Conservation (phyloP, 2,797 vertebrate genomes). For the Chaunax sp. region DNA sequence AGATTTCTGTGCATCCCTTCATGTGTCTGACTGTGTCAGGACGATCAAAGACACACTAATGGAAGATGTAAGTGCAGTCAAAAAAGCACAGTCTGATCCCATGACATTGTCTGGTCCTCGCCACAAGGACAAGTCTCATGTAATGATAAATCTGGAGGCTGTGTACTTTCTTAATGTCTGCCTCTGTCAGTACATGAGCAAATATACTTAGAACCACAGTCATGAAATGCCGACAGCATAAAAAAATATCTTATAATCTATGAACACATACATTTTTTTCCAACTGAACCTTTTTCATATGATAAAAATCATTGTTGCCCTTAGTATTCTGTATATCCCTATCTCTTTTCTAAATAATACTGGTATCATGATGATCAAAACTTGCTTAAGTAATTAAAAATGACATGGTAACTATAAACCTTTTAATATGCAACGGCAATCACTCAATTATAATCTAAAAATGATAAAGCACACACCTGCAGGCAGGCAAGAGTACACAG, state of each 20-base stretch:
- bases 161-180: constrained; percentile 8
- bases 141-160: constrained; percentile 29
- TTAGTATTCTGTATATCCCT: not conserved
- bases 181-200: not conserved
- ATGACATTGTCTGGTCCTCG: constrained; percentile 60
- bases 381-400: too few relatives aligned
- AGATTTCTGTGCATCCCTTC: constrained; percentile 26
- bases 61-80: constrained; percentile 35
- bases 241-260: not conserved
- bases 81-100: constrained; percentile 43
- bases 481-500: too few relatives aligned
- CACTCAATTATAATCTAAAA: too few relatives aligned
- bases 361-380: too few relatives aligned
- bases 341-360: too few relatives aligned
- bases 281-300: not conserved
- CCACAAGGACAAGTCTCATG: constrained; percentile 40
- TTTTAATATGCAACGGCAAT: too few relatives aligned
- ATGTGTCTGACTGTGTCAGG: constrained; percentile 34
- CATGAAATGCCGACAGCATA: not conserved
- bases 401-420: too few relatives aligned
- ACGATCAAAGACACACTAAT: constrained; percentile 59
- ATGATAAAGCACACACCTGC: too few relatives aligned
- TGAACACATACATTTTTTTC: not conserved
- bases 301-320: not conserved
- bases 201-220: not conserved